Evolutionary conservation across 64 coral and sea anemone species (phyloP).

Genomic region (Porites australiensis): DNA sequence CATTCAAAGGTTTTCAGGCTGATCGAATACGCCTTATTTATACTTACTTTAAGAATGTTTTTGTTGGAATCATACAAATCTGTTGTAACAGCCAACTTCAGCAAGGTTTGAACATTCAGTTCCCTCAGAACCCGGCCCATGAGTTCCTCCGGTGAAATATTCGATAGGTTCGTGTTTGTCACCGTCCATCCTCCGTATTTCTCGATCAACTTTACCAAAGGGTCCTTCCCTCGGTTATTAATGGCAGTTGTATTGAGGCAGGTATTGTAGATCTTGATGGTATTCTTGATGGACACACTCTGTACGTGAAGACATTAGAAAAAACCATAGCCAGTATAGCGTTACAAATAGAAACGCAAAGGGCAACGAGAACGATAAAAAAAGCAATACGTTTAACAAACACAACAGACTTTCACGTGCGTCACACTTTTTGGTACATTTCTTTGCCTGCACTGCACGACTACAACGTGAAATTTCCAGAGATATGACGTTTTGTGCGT

Average conservation of each 20-base stretch:
- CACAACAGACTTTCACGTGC: too few species aligned
- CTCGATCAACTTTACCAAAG: slow-evolving; percentile 55
- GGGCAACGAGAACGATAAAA: too few species aligned
- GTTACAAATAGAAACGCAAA: neutral
- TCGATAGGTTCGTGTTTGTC: neutral
- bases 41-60: slow-evolving; percentile 29
- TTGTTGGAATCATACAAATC: slow-evolving; percentile 28
- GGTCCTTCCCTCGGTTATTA: slow-evolving; percentile 21
- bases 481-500: too few species aligned
- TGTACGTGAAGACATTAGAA: neutral
- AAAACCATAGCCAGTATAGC: neutral
- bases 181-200: slow-evolving; percentile 76
- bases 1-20: neutral
- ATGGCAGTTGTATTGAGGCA: slow-evolving; percentile 43
- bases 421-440: too few species aligned
- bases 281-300: slow-evolving; percentile 68
- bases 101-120: slow-evolving; percentile 59
- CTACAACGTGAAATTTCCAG: too few species aligned
- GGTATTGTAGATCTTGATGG: slow-evolving; percentile 45
- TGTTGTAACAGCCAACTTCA: neutral
- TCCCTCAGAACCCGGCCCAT: slow-evolving; percentile 43
- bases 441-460: too few species aligned
- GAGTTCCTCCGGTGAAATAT: neutral
- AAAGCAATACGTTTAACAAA: too few species aligned
- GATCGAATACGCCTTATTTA: neutral